phyloP scores from a whole-genome alignment of 2,797 vertebrate genomes.

The Ctenopoma multispine region DNA sequence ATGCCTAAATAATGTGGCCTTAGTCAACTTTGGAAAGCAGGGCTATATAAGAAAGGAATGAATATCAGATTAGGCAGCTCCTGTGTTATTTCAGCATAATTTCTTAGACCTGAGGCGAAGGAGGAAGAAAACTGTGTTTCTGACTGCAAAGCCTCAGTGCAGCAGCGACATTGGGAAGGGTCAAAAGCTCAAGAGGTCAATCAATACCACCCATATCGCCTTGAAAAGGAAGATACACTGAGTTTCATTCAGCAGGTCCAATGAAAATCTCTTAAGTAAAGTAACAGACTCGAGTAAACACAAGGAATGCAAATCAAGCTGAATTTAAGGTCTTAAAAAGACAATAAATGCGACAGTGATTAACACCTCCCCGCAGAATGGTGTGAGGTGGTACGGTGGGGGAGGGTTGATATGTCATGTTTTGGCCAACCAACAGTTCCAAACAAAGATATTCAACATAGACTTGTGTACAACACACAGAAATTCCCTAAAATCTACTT shows the following conservation, averaged over 20 bases:
- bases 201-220: conserved; percentile 60
- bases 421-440: background rate
- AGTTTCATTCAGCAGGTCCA: conserved; percentile 22
- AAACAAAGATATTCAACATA: background rate
- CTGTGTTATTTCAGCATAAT: conserved; percentile 76
- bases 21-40: conserved; percentile 84
- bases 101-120: conserved; percentile 62
- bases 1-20: conserved; percentile 86
- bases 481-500: background rate
- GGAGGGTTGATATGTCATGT: background rate
- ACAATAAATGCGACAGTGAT: conserved; percentile 10
- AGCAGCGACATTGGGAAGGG: conserved; percentile 47
- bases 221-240: conserved; percentile 24
- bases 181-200: conserved; percentile 63
- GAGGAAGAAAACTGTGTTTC: conserved; percentile 44
- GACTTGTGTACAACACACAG: background rate
- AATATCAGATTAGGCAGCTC: conserved; percentile 82
- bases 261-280: conserved; percentile 15
- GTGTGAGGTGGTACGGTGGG: too few species aligned
- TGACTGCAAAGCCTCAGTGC: conserved; percentile 39
- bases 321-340: conserved; percentile 2
- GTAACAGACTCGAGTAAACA: conserved; percentile 26
- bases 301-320: conserved; percentile 3
- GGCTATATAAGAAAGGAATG: conserved; percentile 80
- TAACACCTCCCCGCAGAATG: background rate